A percentile compares a stretch with the other conserved stretches of the same genome.
Conservation (phyloP, 1,140 invertebrate genomes). For the Euschistus heros region DNA sequence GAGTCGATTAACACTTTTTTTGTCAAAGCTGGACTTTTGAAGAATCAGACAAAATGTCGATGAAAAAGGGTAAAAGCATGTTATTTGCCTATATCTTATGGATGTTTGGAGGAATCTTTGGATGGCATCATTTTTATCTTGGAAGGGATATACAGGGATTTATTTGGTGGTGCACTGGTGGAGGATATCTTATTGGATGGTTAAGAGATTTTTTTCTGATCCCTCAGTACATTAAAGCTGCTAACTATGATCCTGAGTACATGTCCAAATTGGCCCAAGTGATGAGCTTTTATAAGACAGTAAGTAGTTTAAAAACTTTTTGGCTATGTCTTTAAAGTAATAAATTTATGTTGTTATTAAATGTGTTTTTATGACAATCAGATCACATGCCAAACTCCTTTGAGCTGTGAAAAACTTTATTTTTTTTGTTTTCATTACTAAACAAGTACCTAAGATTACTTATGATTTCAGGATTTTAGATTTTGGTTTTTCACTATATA, state of each 20-base stretch:
- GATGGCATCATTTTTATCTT: conserved; percentile 85
- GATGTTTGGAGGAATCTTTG: conserved; percentile 76
- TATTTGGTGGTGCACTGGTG: conserved; percentile 73
- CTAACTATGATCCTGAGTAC: conserved; percentile 66
- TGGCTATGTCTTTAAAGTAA: not conserved
- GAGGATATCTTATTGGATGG: conserved; percentile 79
- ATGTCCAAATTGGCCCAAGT: conserved; percentile 51
- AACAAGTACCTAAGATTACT: too few relatives aligned
- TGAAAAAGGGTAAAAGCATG: conserved; percentile 48
- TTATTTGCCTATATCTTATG: conserved; percentile 67
- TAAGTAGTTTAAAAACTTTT: conserved; percentile 34
- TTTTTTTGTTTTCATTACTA: too few relatives aligned
- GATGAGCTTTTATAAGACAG: conserved; percentile 51
- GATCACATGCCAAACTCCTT: too few relatives aligned
- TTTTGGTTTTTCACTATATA: too few relatives aligned
- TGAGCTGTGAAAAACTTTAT: too few relatives aligned
- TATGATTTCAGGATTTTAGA: too few relatives aligned
- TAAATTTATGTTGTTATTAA: too few relatives aligned
- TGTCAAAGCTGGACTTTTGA: not conserved
- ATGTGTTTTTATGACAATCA: too few relatives aligned
- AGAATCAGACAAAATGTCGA: not conserved
- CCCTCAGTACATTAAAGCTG: conserved; percentile 75
- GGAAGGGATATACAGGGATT: conserved; percentile 81
- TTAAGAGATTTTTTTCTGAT: conserved; percentile 74
- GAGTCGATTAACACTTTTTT: not conserved